Conservation (phyloP, 2,888 invertebrate genomes). For the Drosophila lacicola region DNA sequence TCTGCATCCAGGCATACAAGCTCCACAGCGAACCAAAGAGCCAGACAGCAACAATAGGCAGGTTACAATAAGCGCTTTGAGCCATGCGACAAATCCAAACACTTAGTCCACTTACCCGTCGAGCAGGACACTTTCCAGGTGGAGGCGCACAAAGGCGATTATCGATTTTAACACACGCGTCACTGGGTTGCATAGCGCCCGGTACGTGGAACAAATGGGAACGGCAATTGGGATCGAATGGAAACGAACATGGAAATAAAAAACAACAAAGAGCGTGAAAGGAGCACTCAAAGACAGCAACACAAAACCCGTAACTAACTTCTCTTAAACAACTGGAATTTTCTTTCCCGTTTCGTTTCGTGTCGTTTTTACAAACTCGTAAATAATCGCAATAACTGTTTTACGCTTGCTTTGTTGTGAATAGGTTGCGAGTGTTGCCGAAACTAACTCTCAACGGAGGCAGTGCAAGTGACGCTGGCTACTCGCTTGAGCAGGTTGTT, state of each 20-base stretch:
- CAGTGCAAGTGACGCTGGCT: conserved; percentile 18
- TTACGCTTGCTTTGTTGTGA: conserved; percentile 30
- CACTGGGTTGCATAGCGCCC: conserved; percentile 28
- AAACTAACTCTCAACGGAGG: conserved; percentile 38
- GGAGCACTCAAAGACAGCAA: conserved; percentile 1
- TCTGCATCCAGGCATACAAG: conserved; percentile 17
- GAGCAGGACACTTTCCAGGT: conserved; percentile 40
- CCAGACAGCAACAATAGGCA: not conserved
- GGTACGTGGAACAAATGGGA: conserved; percentile 18
- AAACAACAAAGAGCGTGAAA: conserved; percentile 20
- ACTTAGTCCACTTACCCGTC: conserved; percentile 64
- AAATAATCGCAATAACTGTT: not conserved
- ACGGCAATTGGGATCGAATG: conserved; percentile 3
- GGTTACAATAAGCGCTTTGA: not conserved
- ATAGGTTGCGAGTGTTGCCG: conserved; percentile 28
- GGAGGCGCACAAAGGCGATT: conserved; percentile 49
- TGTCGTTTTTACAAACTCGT: conserved; percentile 1
- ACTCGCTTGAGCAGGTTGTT: conserved; percentile 14
- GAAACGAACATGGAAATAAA: conserved; percentile 6
- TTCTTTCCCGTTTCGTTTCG: not conserved
- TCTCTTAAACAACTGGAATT: conserved; percentile 1
- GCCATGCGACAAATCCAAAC: not conserved
- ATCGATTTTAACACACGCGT: conserved; percentile 75
- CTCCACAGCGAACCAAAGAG: no score
- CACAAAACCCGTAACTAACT: conserved; percentile 28